These are phyloP conservation scores for Mantis religiosa DNA, from an alignment of 2,888 invertebrate genomes.

Conservation along the genomic window DNA sequence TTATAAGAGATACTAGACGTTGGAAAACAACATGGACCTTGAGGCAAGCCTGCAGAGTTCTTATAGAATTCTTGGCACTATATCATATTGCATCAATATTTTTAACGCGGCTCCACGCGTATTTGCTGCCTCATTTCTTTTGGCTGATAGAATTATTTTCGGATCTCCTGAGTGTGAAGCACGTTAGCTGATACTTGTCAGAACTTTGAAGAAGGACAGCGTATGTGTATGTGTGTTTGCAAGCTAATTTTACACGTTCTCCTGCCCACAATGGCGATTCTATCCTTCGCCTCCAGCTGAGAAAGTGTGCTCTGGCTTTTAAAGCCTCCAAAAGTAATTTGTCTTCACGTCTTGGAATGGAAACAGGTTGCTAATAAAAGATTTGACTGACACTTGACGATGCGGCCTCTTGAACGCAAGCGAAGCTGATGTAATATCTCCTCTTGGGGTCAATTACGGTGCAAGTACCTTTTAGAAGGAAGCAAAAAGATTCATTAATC, in stretches of 20 bases:
- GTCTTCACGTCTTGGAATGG: background rate
- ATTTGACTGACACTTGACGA: background rate
- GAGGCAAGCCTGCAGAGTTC: background rate
- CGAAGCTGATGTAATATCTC: background rate
- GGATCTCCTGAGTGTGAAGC: background rate
- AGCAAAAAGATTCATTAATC: too few species aligned
- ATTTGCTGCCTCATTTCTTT: background rate
- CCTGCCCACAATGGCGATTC: background rate
- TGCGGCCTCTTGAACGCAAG: background rate
- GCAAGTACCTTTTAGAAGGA: too few species aligned
- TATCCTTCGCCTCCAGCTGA: background rate
- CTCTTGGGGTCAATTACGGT: too few species aligned
- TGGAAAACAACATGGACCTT: background rate
- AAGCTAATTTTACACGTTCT: background rate
- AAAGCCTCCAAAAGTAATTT: background rate
- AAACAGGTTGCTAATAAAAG: background rate
- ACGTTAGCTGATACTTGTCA: background rate
- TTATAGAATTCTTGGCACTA: background rate
- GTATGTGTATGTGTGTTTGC: background rate
- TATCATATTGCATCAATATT: background rate
- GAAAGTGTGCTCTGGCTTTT: background rate
- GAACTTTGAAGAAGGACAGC: background rate
- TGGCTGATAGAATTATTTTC: background rate
- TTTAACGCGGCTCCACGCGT: background rate
- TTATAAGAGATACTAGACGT: too few species aligned